Evolutionary conservation across 2,797 vertebrate species (phyloP).

Genomic region (Podarcis lilfordi): DNA sequence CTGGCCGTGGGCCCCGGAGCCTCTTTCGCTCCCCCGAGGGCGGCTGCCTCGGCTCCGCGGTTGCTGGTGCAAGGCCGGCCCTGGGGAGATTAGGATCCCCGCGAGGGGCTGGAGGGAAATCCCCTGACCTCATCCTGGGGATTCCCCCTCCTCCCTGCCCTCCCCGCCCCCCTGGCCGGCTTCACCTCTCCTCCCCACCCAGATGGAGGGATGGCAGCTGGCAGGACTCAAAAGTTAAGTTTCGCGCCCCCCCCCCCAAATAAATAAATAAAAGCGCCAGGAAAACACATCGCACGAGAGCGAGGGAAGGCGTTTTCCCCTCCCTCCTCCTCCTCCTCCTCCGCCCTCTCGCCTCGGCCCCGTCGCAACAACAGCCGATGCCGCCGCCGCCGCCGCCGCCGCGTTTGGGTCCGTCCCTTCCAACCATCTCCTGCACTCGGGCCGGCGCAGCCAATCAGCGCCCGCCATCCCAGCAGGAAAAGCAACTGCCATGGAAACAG

Average conservation of each 20-base stretch:
- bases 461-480: conserved; percentile 42
- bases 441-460: conserved; percentile 36
- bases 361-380: neutral
- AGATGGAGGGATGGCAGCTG: neutral
- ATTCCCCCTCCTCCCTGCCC: neutral
- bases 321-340: no score
- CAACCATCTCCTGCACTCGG: conserved; percentile 6
- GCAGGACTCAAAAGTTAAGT: neutral
- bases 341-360: no score
- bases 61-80: neutral
- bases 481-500: conserved; percentile 61
- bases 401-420: neutral
- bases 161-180: neutral
- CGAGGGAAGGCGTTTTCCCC: no score
- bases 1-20: neutral
- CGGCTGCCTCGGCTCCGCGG: neutral
- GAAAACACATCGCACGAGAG: neutral
- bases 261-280: neutral
- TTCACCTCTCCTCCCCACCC: neutral
- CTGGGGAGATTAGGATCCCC: neutral
- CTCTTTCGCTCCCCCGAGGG: neutral
- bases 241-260: neutral
- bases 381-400: neutral
- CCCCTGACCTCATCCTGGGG: neutral
- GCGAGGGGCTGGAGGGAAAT: neutral